These are phyloP conservation scores for Myripristis murdjan DNA, from an alignment of 2,797 vertebrate genomes.

Conservation along the genomic window DNA sequence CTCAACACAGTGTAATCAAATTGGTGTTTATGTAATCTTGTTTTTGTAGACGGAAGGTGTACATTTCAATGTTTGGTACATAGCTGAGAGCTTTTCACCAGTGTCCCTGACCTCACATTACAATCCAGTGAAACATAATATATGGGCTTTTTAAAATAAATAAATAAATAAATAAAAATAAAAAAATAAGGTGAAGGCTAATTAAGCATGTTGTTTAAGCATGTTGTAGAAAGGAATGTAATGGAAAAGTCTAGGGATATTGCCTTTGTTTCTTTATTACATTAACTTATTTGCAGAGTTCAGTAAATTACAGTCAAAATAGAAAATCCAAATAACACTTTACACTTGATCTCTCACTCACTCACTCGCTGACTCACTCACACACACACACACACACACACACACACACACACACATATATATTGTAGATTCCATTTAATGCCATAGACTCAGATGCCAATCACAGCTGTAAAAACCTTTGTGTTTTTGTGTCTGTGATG, in stretches of 20 bases:
- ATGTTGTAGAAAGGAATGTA: conserved; percentile 4
- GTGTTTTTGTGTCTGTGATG: conserved; percentile 16
- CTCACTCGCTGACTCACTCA: neutral
- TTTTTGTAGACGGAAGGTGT: neutral
- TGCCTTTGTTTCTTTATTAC: conserved; percentile 56
- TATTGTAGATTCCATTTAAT: conserved; percentile 11
- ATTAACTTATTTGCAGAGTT: conserved; percentile 62
- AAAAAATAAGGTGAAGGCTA: too few relatives aligned
- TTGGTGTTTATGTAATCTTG: conserved; percentile 5
- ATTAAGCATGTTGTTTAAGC: too few relatives aligned
- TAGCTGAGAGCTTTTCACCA: neutral
- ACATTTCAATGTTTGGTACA: neutral
- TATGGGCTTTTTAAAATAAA: too few relatives aligned
- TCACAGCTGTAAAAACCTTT: conserved; percentile 32
- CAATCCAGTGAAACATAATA: conserved; percentile 8
- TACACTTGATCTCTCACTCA: conserved; percentile 28
- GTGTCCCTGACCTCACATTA: conserved; percentile 18
- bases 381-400: conserved; percentile 21
- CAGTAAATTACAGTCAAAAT: conserved; percentile 40
- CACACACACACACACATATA: conserved; percentile 27
- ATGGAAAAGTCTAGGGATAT: conserved; percentile 1
- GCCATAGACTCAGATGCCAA: conserved; percentile 10
- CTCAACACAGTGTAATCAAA: neutral
- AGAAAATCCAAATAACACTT: conserved; percentile 14
- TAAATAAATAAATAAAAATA: too few relatives aligned